Evolutionary conservation across 2,888 invertebrate species (phyloP), one percentile per base, ranked within the genome.

Genomic region (Ernsta delagoae): DNA sequence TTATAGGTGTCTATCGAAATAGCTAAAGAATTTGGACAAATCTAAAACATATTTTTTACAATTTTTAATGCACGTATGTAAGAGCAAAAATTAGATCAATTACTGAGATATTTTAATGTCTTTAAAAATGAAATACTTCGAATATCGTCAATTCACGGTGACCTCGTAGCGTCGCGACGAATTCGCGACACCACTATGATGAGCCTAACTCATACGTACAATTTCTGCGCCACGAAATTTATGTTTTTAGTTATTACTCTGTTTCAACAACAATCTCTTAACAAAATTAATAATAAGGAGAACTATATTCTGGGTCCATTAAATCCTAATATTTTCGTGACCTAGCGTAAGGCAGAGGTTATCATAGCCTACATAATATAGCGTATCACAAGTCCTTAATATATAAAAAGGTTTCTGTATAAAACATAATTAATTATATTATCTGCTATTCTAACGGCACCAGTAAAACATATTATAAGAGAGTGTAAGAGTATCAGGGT

Each of bases 91-190:
- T 54, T 54, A 54, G 31, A 54, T 31, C 8, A 34, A 54, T 54
- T 61, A 48, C 8, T 50, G 61, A 36, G 5, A 50, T 50, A 63
- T 54, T 50, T 53, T 54, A 63, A 63, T 54, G 31, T 31, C 16
- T 7, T 50, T 31, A 63, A 41, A 53, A 54, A 24, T 59, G 24
- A 39, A 41, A n/a, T 41, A 36, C 45, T 45, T 11, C 45, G 45
- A 45, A 34, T 59, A 53, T 65, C 59, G 59, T 9, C 64, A 45
- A 45, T 11, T 59, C 59, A 50, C 12, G 48, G 66, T 60, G 66
- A 66, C 53, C 59, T 66, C 59, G 59, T 16, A 36, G 45, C 45
- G n/a, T 45, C 45, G 45, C 45, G 5, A n/a, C 45, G 3, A 45
- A 45, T 45, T 45, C 45, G 50, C 7, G 50, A 50, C 45, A 45